phyloP scores from a whole-genome alignment of 2,797 vertebrate species.

The Crocidura indochinensis region DNA sequence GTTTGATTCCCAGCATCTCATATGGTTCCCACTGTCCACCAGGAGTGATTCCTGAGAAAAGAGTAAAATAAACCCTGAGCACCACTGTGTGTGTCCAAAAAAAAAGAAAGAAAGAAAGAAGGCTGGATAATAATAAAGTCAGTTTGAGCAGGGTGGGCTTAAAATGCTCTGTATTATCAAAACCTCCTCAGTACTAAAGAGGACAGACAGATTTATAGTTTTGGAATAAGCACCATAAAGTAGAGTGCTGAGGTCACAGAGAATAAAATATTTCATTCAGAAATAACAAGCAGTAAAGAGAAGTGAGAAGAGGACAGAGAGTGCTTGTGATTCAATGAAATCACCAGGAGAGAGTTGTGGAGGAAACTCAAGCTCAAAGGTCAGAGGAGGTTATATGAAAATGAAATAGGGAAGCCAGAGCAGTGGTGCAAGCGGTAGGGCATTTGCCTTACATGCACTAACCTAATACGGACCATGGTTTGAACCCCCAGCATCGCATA shows the following conservation, averaged over 20 bases:
- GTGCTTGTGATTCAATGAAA: neutral
- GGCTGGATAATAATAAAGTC: neutral
- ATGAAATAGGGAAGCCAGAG: neutral
- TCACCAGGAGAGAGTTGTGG: neutral
- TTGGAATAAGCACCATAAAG: neutral
- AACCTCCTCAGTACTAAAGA: slow-evolving; percentile 20
- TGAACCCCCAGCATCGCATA: too few relatives aligned
- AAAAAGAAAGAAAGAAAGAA: neutral
- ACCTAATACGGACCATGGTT: too few relatives aligned
- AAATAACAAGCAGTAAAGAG: neutral
- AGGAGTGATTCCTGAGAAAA: too few relatives aligned
- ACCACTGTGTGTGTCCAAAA: neutral
- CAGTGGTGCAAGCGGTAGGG: too few relatives aligned
- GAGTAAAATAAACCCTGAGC: too few relatives aligned
- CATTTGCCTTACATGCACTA: too few relatives aligned
- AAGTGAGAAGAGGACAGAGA: neutral
- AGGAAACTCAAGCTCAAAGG: neutral
- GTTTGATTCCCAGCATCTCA: too few relatives aligned
- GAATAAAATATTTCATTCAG: neutral
- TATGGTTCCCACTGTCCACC: too few relatives aligned
- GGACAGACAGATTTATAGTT: neutral
- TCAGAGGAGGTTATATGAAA: neutral
- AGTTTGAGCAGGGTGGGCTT: neutral
- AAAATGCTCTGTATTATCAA: neutral
- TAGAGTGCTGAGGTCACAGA: neutral